Conservation (phyloP, 2,888 invertebrate species). For the Biston stratarius region DNA sequence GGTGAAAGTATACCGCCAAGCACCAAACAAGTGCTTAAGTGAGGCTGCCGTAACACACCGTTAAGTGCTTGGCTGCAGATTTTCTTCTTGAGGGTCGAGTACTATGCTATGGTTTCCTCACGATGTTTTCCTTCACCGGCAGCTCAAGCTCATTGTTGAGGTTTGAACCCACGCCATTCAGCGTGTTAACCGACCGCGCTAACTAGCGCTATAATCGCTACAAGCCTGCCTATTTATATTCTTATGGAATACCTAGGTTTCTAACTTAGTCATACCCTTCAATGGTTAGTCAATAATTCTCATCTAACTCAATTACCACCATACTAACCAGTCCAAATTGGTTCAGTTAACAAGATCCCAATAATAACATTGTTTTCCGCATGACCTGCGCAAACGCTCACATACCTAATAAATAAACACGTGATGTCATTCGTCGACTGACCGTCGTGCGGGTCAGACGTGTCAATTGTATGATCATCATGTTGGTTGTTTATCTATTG, state of each 20-base stretch:
- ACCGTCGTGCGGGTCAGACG: slow-evolving; percentile 51
- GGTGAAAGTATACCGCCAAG: too few relatives aligned
- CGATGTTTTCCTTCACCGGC: too few relatives aligned
- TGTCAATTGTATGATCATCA: slow-evolving; percentile 52
- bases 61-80: too few relatives aligned
- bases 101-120: too few relatives aligned
- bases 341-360: slow-evolving; percentile 31
- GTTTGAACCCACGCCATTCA: too few relatives aligned
- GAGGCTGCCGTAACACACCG: too few relatives aligned
- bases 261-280: background rate
- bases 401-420: slow-evolving; percentile 10
- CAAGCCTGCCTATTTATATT: background rate
- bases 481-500: slow-evolving; percentile 51
- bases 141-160: too few relatives aligned
- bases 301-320: slow-evolving; percentile 9
- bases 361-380: slow-evolving; percentile 35
- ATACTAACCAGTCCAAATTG: slow-evolving; percentile 28
- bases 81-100: too few relatives aligned
- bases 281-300: slow-evolving; percentile 6
- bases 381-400: slow-evolving; percentile 25
- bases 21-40: too few relatives aligned
- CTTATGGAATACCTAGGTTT: too few relatives aligned
- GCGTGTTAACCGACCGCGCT: too few relatives aligned
- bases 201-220: too few relatives aligned
- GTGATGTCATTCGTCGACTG: slow-evolving; percentile 54